phyloP scores from a whole-genome alignment of 2,888 invertebrate genomes.

The Petrolisthes manimaculis region DNA sequence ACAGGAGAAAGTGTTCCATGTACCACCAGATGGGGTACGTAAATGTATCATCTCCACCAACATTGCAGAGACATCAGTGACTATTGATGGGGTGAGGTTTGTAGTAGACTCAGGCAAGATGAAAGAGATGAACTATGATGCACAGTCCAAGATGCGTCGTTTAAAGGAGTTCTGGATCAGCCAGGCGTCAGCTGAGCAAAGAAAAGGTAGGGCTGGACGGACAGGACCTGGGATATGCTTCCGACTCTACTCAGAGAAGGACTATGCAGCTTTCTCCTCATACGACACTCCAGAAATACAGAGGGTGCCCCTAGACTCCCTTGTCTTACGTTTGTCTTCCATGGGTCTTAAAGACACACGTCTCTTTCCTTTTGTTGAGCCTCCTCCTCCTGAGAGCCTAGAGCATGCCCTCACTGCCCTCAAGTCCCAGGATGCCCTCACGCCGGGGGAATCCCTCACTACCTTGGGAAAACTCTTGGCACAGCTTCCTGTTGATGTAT shows the following conservation, averaged over 20 bases:
- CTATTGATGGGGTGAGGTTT: slow-evolving; percentile 97
- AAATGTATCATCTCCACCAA: slow-evolving; percentile 95
- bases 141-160: slow-evolving; percentile 88
- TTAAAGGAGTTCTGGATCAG: slow-evolving; percentile 96
- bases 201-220: slow-evolving; percentile 87
- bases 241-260: slow-evolving; percentile 87
- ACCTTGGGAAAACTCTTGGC: slow-evolving; percentile 87
- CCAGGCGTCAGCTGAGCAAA: slow-evolving; percentile 96
- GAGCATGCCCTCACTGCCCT: slow-evolving; percentile 88
- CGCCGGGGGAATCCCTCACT: slow-evolving; percentile 79
- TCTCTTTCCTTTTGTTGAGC: slow-evolving; percentile 94
- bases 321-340: slow-evolving; percentile 91
- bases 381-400: slow-evolving; percentile 85
- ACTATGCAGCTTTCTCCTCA: slow-evolving; percentile 82
- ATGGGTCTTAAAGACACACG: slow-evolving; percentile 92
- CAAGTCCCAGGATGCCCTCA: slow-evolving; percentile 81
- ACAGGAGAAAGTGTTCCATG: slow-evolving; percentile 97
- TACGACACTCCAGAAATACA: slow-evolving; percentile 95
- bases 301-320: slow-evolving; percentile 91
- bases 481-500: slow-evolving; percentile 92
- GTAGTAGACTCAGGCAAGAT: slow-evolving; percentile 97
- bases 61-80: slow-evolving; percentile 98
- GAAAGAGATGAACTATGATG: slow-evolving; percentile 97
- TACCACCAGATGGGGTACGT: slow-evolving; percentile 91
- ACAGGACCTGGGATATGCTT: slow-evolving; percentile 93